Evolutionary conservation across 2,888 invertebrate genomes (phyloP).

Genomic region (Hemicrepidius hirtus): DNA sequence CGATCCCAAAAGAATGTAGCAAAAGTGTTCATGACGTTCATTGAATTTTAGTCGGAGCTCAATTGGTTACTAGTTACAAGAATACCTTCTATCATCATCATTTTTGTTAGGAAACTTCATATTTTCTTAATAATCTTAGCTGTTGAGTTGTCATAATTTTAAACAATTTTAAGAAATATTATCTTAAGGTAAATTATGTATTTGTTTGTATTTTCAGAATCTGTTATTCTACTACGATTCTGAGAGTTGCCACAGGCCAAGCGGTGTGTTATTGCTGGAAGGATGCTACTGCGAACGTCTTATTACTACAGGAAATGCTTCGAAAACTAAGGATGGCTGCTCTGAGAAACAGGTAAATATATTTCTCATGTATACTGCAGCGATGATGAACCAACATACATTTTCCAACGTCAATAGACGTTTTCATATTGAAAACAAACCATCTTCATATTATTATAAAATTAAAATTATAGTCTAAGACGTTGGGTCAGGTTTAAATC

Average conservation of each 20-base stretch:
- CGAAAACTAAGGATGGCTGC: constrained; percentile 65
- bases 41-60: background rate
- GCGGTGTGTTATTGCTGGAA: constrained; percentile 89
- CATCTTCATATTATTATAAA: too few species aligned
- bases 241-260: constrained; percentile 85
- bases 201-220: constrained; percentile 80
- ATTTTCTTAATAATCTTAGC: too few species aligned
- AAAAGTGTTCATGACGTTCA: background rate
- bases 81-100: too few species aligned
- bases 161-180: too few species aligned
- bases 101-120: too few species aligned
- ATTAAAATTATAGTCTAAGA: too few species aligned
- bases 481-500: too few species aligned
- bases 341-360: constrained; percentile 67
- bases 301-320: constrained; percentile 74
- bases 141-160: too few species aligned
- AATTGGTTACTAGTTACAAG: background rate
- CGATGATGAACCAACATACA: too few species aligned
- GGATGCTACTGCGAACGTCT: constrained; percentile 91
- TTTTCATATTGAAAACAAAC: too few species aligned
- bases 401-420: too few species aligned
- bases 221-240: constrained; percentile 93
- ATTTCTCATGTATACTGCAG: too few species aligned
- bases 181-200: background rate
- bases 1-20: background rate